Base-by-base conservation (phyloP, 2,797 vertebrate genomes). In the Chelmon rostratus region DNA sequence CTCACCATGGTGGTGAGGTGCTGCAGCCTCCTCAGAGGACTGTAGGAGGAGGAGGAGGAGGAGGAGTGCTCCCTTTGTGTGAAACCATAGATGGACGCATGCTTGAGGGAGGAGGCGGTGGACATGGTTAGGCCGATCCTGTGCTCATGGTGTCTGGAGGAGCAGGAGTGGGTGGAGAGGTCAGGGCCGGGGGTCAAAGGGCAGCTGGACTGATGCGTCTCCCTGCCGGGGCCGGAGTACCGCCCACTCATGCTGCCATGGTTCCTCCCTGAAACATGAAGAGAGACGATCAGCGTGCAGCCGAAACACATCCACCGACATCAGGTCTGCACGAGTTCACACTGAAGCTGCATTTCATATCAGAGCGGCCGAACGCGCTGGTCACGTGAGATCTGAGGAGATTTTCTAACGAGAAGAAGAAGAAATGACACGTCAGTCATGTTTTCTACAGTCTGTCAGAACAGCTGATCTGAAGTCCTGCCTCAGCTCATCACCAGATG, bases 1-100 rank as follows among this genome's bases (percentile, higher is more conserved):
- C 95, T 97, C 89, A 97, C 96, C 96, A 96, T 96, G 91, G 94
- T 96, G 92, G 96, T 97, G 90, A 97, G 93, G 92, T 97, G 96
- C 91, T 97, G 96, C 86, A 98, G 95, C 91, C 92, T 95, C 87
- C 95, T 95, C 77, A 98, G 92, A 38, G 96, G 96, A 92, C 96
- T 97, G 92, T 97, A 97, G 87, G 95, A 93, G 57, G 96, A 94
- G 21, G 96, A 90, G 16, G 85, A 75, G 19, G 89, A 82, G 21
- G 90, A 80, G 1, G 81, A 80, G 69, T 77, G 84, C 78, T 96
- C 95, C 83, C 94, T 95, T 78, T 95, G 95, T 85, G 93, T 86
- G 81, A 94, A 96, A 62, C 92, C 92, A 79, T 95, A 96, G 70
- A 95, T 81, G 9, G 94, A 91, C 9, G 92, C 84, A 72, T 90